Conservation (phyloP, 1,140 invertebrate genomes). For the Chlorops oryzae region DNA sequence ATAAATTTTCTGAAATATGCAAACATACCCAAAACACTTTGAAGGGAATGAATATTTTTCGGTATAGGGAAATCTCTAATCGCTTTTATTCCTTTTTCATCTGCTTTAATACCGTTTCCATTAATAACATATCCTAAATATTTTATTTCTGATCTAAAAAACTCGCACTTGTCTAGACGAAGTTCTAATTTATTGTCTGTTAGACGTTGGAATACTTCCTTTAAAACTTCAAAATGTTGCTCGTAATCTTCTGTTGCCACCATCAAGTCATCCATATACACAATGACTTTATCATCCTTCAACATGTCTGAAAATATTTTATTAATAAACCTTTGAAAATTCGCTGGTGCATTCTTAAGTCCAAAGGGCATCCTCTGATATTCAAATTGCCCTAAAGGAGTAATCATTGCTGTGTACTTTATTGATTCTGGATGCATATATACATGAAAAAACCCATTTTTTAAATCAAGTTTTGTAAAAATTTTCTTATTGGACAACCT, state of each 20-base stretch:
- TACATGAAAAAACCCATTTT: conserved; percentile 41
- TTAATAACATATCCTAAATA: conserved; percentile 37
- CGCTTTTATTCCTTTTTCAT: conserved; percentile 28
- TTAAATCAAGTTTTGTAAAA: conserved; percentile 33
- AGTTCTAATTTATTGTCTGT: conserved; percentile 37
- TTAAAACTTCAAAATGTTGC: conserved; percentile 16
- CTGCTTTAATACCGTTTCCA: conserved; percentile 19
- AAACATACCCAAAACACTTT: conserved; percentile 39
- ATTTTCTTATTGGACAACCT: conserved; percentile 16
- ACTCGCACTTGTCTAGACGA: conserved; percentile 42
- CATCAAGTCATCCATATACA: conserved; percentile 20
- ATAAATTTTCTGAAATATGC: conserved; percentile 40
- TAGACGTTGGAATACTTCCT: conserved; percentile 24
- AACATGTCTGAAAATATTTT: conserved; percentile 28
- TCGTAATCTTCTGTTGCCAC: conserved; percentile 4
- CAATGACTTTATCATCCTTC: conserved; percentile 5
- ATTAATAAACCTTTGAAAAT: conserved; percentile 45
- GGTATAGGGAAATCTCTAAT: conserved; percentile 34
- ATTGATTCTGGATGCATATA: conserved; percentile 19
- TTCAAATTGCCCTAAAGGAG: conserved; percentile 32
- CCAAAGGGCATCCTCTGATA: conserved; percentile 33
- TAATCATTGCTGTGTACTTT: conserved; percentile 35
- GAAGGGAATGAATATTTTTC: conserved; percentile 25
- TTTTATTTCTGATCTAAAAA: conserved; percentile 30
- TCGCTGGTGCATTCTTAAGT: conserved; percentile 31